Percentiles rank a stretch among this genome's conserved stretches.
Evolutionary conservation across 2,113 vertebrate genomes (phyloP).

Genomic region (Charina bottae): DNA sequence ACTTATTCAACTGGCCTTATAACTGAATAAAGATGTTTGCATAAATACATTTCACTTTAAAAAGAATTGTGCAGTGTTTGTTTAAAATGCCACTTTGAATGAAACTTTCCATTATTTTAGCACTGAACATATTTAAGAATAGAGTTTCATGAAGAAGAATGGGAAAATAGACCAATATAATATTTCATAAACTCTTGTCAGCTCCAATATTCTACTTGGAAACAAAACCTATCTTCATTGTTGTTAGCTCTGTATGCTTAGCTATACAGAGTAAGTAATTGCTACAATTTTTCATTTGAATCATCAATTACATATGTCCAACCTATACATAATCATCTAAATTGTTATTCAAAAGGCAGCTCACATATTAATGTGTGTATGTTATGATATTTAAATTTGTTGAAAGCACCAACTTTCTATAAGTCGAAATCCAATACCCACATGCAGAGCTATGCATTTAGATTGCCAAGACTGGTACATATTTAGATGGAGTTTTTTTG

Average conservation of each 20-base stretch:
- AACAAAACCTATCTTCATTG: not conserved
- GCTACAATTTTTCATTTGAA: not conserved
- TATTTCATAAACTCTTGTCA: not conserved
- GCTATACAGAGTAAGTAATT: too few relatives aligned
- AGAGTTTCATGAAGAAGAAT: not conserved
- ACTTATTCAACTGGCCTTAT: not conserved
- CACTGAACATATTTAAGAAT: not conserved
- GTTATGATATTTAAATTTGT: not conserved
- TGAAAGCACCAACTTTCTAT: not conserved
- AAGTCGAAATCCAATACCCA: not conserved
- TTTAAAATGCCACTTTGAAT: slow-evolving; percentile 5
- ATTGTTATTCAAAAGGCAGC: not conserved
- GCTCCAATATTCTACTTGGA: not conserved
- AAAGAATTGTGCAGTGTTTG: not conserved
- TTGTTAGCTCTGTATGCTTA: not conserved
- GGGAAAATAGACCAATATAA: not conserved
- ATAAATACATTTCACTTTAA: slow-evolving; percentile 26
- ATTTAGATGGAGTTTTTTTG: not conserved
- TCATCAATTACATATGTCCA: not conserved
- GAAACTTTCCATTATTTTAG: not conserved
- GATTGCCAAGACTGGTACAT: not conserved
- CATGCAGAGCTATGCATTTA: not conserved
- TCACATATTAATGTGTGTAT: not conserved
- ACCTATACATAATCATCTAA: not conserved
- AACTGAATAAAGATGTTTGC: not conserved